Evolutionary conservation across 2,113 vertebrate genomes (phyloP), one percentile per base, ranked within the genome.

Genomic region (Pipra filicauda): DNA sequence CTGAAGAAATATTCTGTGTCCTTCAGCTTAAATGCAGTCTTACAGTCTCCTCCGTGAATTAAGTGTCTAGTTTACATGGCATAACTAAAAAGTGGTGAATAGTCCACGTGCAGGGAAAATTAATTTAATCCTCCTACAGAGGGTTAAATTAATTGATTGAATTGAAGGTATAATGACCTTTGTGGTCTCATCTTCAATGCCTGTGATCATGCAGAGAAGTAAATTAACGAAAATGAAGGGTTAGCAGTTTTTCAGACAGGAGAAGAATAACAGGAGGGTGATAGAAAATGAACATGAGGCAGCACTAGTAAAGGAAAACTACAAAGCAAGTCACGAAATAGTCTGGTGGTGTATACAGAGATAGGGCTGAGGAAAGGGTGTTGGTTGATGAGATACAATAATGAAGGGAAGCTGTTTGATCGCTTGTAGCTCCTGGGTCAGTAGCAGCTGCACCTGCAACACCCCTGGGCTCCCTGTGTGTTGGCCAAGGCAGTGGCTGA

Each of bases 371-470:
- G 69, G 61, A 73, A 81, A 30, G 46, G n/a, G 61, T 91, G 77
- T 87, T 89, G 69, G 72, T 78, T 44, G 75, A 41, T 71, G 75
- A 85, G 64, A 67, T 52, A 43, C 6, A 58, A 52, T 84, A 71
- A 59, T 69, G 72, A 95, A 65, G 72, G 61, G 70, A 92, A 96
- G 83, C 48, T 96, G 61, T 91, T 86, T 84, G 88, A 85, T 95
- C 30, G 4, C 48, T 86, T 61, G 52, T 52, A 84, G 91, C 85
- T 95, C 61, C 95, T 91, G 91, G 92, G 88, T 84, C 82, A 91
- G 90, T 91, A 96, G 95, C 93, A 89, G 90, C 85, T 92, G 90
- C 83, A 93, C 83, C 88, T 91, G 92, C 79, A 78, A 20, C 80
- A 86, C 35, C 92, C 30, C 26, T 55, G 28, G 72, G 78, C 79